Conservation (phyloP, 2,113 vertebrate species). For the Oreocharis arfaki region DNA sequence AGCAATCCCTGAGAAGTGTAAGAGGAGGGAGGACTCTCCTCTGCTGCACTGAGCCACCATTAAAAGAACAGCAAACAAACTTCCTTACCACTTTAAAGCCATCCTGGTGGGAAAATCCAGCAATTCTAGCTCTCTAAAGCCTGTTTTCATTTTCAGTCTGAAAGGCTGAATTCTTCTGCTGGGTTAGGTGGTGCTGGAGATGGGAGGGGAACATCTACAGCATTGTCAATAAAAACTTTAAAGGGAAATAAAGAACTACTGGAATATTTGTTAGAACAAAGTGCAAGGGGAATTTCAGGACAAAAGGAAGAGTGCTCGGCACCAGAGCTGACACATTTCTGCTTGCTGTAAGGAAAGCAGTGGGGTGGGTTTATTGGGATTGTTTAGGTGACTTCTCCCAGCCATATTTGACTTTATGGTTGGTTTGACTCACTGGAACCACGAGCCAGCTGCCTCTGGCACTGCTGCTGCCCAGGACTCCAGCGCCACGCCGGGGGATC, state of each 20-base stretch:
- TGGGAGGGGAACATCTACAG: not conserved
- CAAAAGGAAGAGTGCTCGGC: not conserved
- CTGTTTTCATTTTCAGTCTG: not conserved
- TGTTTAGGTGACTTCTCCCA: not conserved
- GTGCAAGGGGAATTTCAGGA: not conserved
- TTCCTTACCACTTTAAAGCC: not conserved
- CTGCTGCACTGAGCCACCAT: not conserved
- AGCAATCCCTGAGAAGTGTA: not conserved
- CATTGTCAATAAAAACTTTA: not conserved
- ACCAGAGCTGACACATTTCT: not conserved
- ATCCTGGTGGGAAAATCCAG: not conserved
- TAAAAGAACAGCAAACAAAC: not conserved
- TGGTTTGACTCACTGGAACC: not conserved
- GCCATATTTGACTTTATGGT: not conserved
- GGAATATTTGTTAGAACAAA: not conserved
- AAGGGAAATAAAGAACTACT: not conserved
- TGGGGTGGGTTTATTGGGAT: not conserved
- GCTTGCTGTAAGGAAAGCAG: not conserved
- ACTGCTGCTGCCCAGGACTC: not conserved
- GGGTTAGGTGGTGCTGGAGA: not conserved
- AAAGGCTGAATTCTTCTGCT: not conserved
- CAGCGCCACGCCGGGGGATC: accelerated
- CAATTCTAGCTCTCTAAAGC: not conserved
- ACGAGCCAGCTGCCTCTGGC: not conserved
- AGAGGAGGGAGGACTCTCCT: not conserved